Percentiles rank a stretch among this genome's conserved stretches.
These are phyloP conservation scores for Drosophila persimilis DNA, from an alignment of 1,140 invertebrate genomes.

Conservation along the genomic window DNA sequence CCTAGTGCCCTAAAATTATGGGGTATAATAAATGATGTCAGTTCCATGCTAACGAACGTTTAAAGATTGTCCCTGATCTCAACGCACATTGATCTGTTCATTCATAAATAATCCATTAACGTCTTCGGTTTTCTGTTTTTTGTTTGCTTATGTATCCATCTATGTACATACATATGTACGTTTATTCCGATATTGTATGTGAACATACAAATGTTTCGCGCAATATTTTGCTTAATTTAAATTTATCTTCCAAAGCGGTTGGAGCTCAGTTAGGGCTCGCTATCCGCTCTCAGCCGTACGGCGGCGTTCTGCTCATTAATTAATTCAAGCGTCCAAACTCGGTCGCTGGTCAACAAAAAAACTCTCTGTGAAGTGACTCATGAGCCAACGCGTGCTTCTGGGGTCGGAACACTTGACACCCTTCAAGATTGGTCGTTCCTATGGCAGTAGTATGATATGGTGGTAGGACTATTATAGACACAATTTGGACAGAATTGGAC, in stretches of 20 bases:
- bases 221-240: conserved; percentile 27
- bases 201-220: conserved; percentile 16
- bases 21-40: conserved; percentile 37
- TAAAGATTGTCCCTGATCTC: conserved; percentile 41
- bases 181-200: not conserved
- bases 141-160: conserved; percentile 26
- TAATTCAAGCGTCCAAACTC: conserved; percentile 47
- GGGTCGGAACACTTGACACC: too few relatives aligned
- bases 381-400: conserved; percentile 11
- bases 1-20: too few relatives aligned
- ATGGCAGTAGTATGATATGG: too few relatives aligned
- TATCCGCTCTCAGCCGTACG: conserved; percentile 23
- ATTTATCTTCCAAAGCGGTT: conserved; percentile 27
- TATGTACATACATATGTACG: not conserved
- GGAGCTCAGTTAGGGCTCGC: conserved; percentile 40
- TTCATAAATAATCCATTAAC: conserved; percentile 33
- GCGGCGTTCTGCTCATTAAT: conserved; percentile 32
- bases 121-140: conserved; percentile 1
- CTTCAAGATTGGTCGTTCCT: too few relatives aligned
- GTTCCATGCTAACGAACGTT: conserved; percentile 13
- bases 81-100: conserved; percentile 24
- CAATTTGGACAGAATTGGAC: too few relatives aligned
- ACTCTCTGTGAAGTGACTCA: conserved; percentile 38
- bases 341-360: conserved; percentile 22
- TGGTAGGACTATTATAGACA: too few relatives aligned